Base-by-base conservation (phyloP, 2,113 vertebrate species). In the Phasianus colchicus region DNA sequence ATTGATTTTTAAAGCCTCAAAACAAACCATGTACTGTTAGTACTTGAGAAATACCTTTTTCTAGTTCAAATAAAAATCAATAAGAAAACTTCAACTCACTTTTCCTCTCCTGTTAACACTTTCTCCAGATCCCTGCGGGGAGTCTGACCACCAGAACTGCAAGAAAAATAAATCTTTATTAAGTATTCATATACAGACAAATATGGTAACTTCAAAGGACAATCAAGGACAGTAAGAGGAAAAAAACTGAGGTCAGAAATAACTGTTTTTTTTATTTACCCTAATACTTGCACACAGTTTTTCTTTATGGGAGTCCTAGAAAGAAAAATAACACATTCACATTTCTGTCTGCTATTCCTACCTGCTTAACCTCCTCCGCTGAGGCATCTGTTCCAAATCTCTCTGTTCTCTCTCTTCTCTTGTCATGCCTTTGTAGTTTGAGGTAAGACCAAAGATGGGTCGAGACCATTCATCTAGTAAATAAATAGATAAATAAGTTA, bases 371-470 rank as follows among this genome's bases (percentile, higher is more conserved):
- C 99, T 98, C 92, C 98, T 98, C 67, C 99, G 98, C 17, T 99
- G 99, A 90, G 99, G 99, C 99, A 99, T 99, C 96, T 99, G 99
- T 86, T 99, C 99, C 86, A 99, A 97, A 75, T 99, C 99, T 93
- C 99, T 98, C 97, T 99, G 99, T 64, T 99, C 99, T 22, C 99
- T 97, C 96, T 99, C 99, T 93, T 99, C 99, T 84, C 99, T 98
- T 20, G 99, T 99, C 99, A 99, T 99, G 45, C 99, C 99, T 93
- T 99, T 99, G 88, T 99, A 99, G 96, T 99, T 99, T 32, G 99
- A 99, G 20, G 99, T 99, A 91, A 99, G 96, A 64, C 99, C 99
- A 52, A 99, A 99, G 96, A 99, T 99, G 15, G 99, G 99, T 75
- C 99, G 97, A 12, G 99, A 99, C 99, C 99, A 99, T 86, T 99